Conservation (phyloP, 2,888 invertebrate genomes). For the Helobdella robusta region DNA sequence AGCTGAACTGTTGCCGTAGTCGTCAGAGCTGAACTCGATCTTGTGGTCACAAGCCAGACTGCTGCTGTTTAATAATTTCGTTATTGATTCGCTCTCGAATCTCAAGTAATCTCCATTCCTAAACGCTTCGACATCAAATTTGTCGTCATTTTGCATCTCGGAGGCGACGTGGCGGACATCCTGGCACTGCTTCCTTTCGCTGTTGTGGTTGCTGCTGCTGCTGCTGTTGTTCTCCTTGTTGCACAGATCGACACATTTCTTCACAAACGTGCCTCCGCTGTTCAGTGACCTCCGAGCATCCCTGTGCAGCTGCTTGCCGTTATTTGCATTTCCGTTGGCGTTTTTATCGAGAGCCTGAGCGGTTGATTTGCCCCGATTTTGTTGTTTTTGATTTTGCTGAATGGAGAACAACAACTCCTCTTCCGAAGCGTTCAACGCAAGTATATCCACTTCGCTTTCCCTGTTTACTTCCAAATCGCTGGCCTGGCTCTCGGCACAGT, state of each 20-base stretch:
- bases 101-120: not conserved
- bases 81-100: not conserved
- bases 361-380: not conserved
- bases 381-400: conserved; percentile 8
- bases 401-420: conserved; percentile 16
- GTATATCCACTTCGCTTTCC: conserved; percentile 23
- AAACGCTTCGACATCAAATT: not conserved
- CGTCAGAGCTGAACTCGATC: conserved; percentile 14
- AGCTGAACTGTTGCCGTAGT: conserved; percentile 25
- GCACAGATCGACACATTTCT: conserved; percentile 20
- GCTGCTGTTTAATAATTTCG: not conserved
- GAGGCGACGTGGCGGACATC: not conserved
- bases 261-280: conserved; percentile 16
- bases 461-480: conserved; percentile 25
- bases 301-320: not conserved
- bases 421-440: conserved; percentile 21
- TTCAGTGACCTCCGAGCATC: no score
- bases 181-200: not conserved
- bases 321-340: not conserved
- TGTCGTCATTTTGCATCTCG: not conserved
- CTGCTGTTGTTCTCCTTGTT: not conserved
- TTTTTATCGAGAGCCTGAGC: not conserved
- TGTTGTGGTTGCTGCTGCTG: not conserved
- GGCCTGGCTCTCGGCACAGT: conserved; percentile 19
- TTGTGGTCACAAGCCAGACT: not conserved